Evolutionary conservation across 1,140 invertebrate genomes (phyloP).

Genomic region (Ceratina calcarata): DNA sequence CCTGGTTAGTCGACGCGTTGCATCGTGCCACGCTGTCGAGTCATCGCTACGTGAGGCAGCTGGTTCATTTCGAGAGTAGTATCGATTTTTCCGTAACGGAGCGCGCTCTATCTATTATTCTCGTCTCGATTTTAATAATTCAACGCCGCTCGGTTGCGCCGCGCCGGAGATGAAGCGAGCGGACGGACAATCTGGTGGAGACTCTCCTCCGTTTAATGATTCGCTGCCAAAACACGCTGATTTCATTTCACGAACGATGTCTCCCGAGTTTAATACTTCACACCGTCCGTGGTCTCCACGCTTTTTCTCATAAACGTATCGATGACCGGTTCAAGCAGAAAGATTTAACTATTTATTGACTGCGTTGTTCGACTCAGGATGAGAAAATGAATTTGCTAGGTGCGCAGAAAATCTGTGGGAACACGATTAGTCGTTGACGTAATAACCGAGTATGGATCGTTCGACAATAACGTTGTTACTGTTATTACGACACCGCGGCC

Average conservation of each 20-base stretch:
- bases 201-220: neutral
- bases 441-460: neutral
- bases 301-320: no score
- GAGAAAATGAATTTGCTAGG: no score
- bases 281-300: no score
- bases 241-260: no score
- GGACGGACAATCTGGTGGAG: neutral
- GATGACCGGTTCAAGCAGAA: neutral
- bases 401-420: no score
- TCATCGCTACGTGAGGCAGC: neutral
- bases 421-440: neutral
- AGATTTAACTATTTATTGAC: no score
- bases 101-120: conserved; percentile 57
- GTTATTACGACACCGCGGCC: conserved; percentile 18
- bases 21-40: neutral
- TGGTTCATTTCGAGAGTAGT: conserved; percentile 56
- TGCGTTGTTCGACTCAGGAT: no score
- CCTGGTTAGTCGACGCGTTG: conserved; percentile 1
- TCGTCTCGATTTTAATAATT: conserved; percentile 49
- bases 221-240: no score
- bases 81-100: conserved; percentile 49
- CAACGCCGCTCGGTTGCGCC: conserved; percentile 19
- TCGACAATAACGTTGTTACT: conserved; percentile 15
- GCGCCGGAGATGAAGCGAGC: neutral
- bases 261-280: no score